Conservation (phyloP, 2,888 invertebrate species). For the Eupeodes luniger region DNA sequence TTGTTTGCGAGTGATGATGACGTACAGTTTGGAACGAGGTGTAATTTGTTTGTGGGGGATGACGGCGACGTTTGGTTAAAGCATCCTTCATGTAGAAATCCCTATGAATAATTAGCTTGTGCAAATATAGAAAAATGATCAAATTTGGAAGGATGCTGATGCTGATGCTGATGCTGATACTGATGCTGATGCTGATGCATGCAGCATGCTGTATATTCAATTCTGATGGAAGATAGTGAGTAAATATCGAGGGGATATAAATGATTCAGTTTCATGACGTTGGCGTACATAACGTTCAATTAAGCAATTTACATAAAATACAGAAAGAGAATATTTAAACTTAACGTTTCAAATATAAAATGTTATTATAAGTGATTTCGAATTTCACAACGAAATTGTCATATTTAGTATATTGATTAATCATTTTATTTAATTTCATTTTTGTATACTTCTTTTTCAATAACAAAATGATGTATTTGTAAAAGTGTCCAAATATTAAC, state of each 20-base stretch:
- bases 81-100: conserved; percentile 48
- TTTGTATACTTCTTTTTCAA: too few relatives aligned
- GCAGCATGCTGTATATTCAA: conserved; percentile 42
- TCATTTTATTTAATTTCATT: too few relatives aligned
- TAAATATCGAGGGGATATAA: conserved; percentile 56
- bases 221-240: conserved; percentile 45
- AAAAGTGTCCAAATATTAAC: too few relatives aligned
- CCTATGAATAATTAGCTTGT: conserved; percentile 68
- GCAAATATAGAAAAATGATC: conserved; percentile 68
- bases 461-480: too few relatives aligned
- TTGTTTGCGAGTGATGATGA: neutral
- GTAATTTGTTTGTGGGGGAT: conserved; percentile 16
- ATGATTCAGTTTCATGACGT: conserved; percentile 56
- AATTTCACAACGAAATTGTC: too few relatives aligned
- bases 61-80: conserved; percentile 24
- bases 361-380: neutral
- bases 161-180: neutral
- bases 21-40: neutral
- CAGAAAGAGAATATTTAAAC: neutral
- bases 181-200: neutral
- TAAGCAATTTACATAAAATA: conserved; percentile 53
- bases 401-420: too few relatives aligned
- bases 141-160: conserved; percentile 38
- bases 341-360: neutral
- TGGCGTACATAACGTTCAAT: conserved; percentile 63